Conservation (phyloP, 1,140 invertebrate species). For the Apis cerana region DNA sequence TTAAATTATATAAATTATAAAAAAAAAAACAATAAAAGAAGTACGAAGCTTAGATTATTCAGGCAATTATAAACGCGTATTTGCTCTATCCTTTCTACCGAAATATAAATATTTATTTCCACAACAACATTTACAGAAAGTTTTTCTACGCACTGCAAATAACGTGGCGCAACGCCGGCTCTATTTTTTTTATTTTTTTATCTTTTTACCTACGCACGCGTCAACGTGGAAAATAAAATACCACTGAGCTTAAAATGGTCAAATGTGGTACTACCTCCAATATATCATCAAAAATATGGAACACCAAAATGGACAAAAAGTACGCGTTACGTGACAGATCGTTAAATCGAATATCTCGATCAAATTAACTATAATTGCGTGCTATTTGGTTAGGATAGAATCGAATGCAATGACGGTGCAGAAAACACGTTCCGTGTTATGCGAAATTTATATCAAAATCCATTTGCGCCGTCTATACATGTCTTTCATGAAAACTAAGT, state of each 20-base stretch:
- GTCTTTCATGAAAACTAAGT: too few relatives aligned
- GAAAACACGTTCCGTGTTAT: conserved; percentile 25
- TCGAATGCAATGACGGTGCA: neutral
- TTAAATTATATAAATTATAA: neutral
- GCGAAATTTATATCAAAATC: neutral
- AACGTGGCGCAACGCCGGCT: conserved; percentile 78
- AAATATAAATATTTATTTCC: conserved; percentile 46
- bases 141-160: conserved; percentile 73
- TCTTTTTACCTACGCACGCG: conserved; percentile 10
- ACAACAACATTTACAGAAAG: conserved; percentile 54
- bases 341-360: neutral
- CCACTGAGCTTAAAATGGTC: neutral
- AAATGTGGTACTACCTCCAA: neutral
- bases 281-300: neutral
- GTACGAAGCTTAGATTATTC: neutral
- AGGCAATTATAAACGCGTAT: conserved; percentile 2
- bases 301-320: neutral
- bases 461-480: neutral
- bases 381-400: conserved; percentile 7
- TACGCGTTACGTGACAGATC: neutral
- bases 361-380: conserved; percentile 1
- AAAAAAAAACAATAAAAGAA: neutral
- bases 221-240: neutral
- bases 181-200: conserved; percentile 30
- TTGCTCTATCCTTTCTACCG: conserved; percentile 41